Evolutionary conservation across 2,797 vertebrate genomes (phyloP), one percentile per base, ranked within the genome.

Genomic region (Paguma larvata): DNA sequence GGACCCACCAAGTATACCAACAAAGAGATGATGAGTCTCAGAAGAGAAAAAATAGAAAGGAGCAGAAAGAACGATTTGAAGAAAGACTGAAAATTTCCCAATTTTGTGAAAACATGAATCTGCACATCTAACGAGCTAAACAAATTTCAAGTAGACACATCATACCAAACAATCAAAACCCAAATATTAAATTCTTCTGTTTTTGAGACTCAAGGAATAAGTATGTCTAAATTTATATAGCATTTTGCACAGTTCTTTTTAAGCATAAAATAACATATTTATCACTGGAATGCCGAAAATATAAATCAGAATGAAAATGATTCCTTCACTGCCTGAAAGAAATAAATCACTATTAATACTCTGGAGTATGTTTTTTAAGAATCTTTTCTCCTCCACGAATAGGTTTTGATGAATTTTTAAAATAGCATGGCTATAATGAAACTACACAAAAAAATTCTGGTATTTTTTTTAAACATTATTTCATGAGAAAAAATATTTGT

Each of bases 291-390:
- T 72, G 34, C 51, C 56, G 41, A 67, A 93, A 97, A 73, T 18
- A 19, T 53, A 95, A 86, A 63, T 62, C 6, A 65, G 32, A 94
- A 93, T 83, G 32, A 92, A 88, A 95, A 75, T 46, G 85, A 96
- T 86, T 83, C 3, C 67, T 88, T 90, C 48, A 95, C 18, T 79
- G 32, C 9, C 14, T 34, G 6, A 82, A 91, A 91, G n/a, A 90
- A 46, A 68, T 8, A 62, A 70, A 82, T n/a, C 34, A 77, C 19
- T 77, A 87, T 78, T 93, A 63, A 13, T 56, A 41, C 56, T 67
- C 83, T 62, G 8, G 48, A n/a, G 16, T 27, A 63, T 51, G 15
- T 72, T 82, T 93, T 21, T 30, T 41, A 87, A 93, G 51, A 93
- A 77, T 73, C 41, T 38, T 93, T 94, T 82, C 44, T 1, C 3